Percentiles rank a stretch among this genome's conserved stretches.
Conservation (phyloP, 1,140 invertebrate genomes). For the Bicyclus anynana region DNA sequence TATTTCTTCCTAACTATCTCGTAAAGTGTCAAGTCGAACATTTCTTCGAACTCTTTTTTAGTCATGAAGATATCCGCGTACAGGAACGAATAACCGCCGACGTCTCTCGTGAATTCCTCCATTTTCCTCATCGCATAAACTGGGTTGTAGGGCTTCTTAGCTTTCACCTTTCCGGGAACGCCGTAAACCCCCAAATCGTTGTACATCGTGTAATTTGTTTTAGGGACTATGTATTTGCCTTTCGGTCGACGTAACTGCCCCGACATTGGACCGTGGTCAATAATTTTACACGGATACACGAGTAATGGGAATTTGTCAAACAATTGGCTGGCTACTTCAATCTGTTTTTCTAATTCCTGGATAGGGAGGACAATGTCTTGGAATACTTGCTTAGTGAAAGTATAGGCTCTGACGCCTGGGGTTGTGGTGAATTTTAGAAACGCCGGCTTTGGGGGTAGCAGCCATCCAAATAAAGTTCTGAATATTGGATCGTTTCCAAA, state of each 20-base stretch:
- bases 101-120: conserved; percentile 78
- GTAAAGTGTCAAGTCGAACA: conserved; percentile 90
- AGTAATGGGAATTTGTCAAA: conserved; percentile 88
- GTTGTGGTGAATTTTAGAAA: conserved; percentile 90
- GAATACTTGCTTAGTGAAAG: conserved; percentile 89
- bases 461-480: conserved; percentile 86
- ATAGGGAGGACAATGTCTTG: conserved; percentile 91
- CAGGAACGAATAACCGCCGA: conserved; percentile 83
- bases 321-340: conserved; percentile 82
- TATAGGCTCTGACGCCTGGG: conserved; percentile 85
- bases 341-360: conserved; percentile 80
- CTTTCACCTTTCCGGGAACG: conserved; percentile 80
- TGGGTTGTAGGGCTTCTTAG: conserved; percentile 78
- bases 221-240: conserved; percentile 81
- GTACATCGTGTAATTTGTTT: conserved; percentile 81
- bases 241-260: conserved; percentile 79
- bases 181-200: conserved; percentile 91
- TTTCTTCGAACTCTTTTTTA: conserved; percentile 86
- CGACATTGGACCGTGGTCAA: conserved; percentile 83
- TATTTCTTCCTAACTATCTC: conserved; percentile 82
- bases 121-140: conserved; percentile 71
- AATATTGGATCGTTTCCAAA: conserved; percentile 91
- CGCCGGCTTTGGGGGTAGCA: conserved; percentile 89
- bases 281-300: conserved; percentile 88
- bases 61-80: conserved; percentile 89